A percentile compares a stretch with the other conserved stretches of the same genome.
phyloP scores from a whole-genome alignment of 1,140 invertebrate genomes.

The Trachelipus rathkii region DNA sequence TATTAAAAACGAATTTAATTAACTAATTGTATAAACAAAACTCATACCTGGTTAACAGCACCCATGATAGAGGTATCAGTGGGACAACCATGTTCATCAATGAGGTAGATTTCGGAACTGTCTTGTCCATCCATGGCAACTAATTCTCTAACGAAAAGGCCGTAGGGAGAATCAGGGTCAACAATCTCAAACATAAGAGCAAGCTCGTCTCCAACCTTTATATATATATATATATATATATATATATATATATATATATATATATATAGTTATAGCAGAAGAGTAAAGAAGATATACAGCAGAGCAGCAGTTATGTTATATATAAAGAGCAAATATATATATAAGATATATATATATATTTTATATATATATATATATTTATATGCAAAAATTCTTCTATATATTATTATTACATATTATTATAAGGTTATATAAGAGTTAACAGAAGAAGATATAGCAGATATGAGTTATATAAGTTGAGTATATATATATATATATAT shows the following conservation, averaged over 20 bases:
- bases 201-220: conserved; percentile 80
- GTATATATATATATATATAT: conserved; percentile 18
- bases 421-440: too few species aligned
- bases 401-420: too few species aligned
- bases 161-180: conserved; percentile 81
- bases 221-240: conserved; percentile 14
- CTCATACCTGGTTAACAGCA: conserved; percentile 72
- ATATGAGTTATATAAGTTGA: too few species aligned
- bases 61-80: conserved; percentile 91
- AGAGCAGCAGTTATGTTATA: too few species aligned
- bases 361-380: not conserved
- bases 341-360: too few species aligned
- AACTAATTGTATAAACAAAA: not conserved
- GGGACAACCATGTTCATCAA: conserved; percentile 86
- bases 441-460: too few species aligned
- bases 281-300: too few species aligned
- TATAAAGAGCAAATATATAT: too few species aligned
- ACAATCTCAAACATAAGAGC: conserved; percentile 86
- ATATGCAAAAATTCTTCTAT: too few species aligned
- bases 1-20: too few species aligned
- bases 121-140: conserved; percentile 91
- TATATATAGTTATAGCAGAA: too few species aligned
- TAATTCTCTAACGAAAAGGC: conserved; percentile 88
- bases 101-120: conserved; percentile 83
- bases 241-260: conserved; percentile 19